A percentile compares a stretch with the other conserved stretches of the same genome.
These are phyloP conservation scores for Heliconius nattereri DNA, from an alignment of 1,140 invertebrate genomes.

Conservation along the genomic window DNA sequence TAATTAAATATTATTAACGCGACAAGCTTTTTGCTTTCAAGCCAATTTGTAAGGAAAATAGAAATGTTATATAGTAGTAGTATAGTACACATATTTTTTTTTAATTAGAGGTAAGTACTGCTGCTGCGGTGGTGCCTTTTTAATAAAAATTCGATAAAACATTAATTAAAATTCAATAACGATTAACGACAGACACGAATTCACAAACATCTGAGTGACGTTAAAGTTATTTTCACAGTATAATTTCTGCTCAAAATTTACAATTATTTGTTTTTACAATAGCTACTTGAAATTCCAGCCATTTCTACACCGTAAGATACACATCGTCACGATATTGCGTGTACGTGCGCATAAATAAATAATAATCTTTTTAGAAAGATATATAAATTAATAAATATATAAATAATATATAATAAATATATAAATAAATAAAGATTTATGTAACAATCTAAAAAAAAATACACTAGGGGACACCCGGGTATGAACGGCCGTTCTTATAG, in stretches of 20 bases:
- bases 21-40: too few species aligned
- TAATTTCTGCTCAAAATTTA: not conserved
- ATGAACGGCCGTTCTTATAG: not conserved
- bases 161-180: not conserved
- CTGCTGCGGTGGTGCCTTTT: not conserved
- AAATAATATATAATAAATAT: too few species aligned
- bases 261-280: not conserved
- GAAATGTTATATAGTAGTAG: too few species aligned
- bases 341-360: conserved; percentile 5
- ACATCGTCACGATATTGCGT: not conserved
- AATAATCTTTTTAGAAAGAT: not conserved
- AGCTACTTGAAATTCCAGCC: not conserved
- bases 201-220: not conserved
- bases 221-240: not conserved
- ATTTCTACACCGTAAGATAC: not conserved
- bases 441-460: too few species aligned
- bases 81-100: too few species aligned
- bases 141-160: not conserved
- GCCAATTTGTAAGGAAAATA: too few species aligned
- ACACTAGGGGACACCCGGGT: too few species aligned
- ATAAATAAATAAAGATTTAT: too few species aligned
- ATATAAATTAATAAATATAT: not conserved
- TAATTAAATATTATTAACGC: too few species aligned
- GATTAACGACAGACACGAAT: not conserved
- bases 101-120: not conserved